A percentile compares a stretch with the other conserved stretches of the same genome.
These are phyloP conservation scores for Xyrauchen texanus DNA, from an alignment of 2,113 vertebrate genomes.

Conservation along the genomic window DNA sequence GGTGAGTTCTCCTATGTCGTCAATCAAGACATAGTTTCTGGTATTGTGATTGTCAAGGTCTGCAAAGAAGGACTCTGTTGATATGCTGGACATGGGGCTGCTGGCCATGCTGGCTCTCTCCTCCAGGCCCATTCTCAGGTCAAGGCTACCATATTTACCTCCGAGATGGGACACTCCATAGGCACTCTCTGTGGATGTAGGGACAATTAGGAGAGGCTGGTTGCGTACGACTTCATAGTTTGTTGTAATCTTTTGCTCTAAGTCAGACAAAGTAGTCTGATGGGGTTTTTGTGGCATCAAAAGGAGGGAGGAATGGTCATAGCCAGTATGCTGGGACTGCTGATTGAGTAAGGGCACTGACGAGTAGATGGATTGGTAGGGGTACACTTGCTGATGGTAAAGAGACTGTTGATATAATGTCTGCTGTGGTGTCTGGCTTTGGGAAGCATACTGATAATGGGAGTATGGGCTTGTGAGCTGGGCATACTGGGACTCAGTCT, in stretches of 20 bases:
- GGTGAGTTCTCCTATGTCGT: conserved; percentile 95
- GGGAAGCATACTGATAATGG: conserved; percentile 91
- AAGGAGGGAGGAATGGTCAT: conserved; percentile 88
- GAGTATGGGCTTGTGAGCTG: conserved; percentile 90
- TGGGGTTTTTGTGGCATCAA: conserved; percentile 89
- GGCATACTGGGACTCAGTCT: conserved; percentile 89
- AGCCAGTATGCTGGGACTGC: conserved; percentile 82
- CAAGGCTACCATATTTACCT: conserved; percentile 89
- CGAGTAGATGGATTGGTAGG: conserved; percentile 86
- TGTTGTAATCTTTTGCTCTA: conserved; percentile 92
- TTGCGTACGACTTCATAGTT: conserved; percentile 95
- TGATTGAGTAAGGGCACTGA: conserved; percentile 82
- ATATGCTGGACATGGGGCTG: conserved; percentile 96
- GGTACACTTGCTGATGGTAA: conserved; percentile 91
- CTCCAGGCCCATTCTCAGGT: conserved; percentile 90
- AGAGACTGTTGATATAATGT: conserved; percentile 89
- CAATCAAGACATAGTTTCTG: conserved; percentile 93
- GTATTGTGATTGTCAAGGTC: conserved; percentile 92
- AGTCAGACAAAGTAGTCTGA: conserved; percentile 83
- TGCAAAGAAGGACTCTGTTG: conserved; percentile 95
- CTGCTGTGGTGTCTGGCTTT: conserved; percentile 91
- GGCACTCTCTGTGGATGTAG: conserved; percentile 86
- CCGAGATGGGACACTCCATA: conserved; percentile 87
- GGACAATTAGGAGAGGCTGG: conserved; percentile 91
- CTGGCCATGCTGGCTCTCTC: conserved; percentile 92